Base-by-base conservation (phyloP, 2,113 vertebrate genomes). In the Stegostoma tigrinum region DNA sequence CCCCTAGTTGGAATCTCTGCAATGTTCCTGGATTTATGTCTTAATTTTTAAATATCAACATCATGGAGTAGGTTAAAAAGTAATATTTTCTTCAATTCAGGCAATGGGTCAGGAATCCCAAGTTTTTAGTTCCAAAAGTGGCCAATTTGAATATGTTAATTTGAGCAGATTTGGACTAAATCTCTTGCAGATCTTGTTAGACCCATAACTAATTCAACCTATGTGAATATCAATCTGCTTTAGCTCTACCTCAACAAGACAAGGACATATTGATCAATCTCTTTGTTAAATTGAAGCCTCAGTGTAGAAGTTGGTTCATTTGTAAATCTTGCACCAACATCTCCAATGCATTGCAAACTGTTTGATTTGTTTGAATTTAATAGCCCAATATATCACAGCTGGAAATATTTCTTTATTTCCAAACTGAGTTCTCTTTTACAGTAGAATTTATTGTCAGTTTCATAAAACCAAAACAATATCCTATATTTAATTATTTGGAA, bases 351-450 rank as follows among this genome's bases (percentile, higher is more conserved):
- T n/a, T 61, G 38, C 15, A 34, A 55, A 90, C 87, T n/a, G 87
- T 90, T 61, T 90, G 87, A 90, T 90, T 90, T 52, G 87, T 52
- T 90, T 34, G 48, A 61, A 90, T 90, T 61, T 90, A 90, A 90
- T 90, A 34, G 52, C 52, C 27, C 87, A 64, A 64, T 61, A 48
- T 61, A 52, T 90, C 38, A 83, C 27, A 14, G 52, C 30, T 90
- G 55, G 48, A 27, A 90, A 90, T 48, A 89, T 89, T 89, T 48
- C 24, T 55, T 89, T 89, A 55, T 90, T 90, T 90, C 10, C 87
- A 90, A 90, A 90, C 17, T 90, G 48, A 48, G 24, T 90, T 89
- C 86, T 89, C 48, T 27, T 55, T 90, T 42, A 24, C 61, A 23
- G 34, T 67, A 61, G 61, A 94, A 94, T 94, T 67, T 27, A 94